Percentiles rank a stretch among this genome's conserved stretches.
These are phyloP conservation scores for Cephus nigrinus DNA, from an alignment of 2,888 invertebrate species.

Conservation along the genomic window DNA sequence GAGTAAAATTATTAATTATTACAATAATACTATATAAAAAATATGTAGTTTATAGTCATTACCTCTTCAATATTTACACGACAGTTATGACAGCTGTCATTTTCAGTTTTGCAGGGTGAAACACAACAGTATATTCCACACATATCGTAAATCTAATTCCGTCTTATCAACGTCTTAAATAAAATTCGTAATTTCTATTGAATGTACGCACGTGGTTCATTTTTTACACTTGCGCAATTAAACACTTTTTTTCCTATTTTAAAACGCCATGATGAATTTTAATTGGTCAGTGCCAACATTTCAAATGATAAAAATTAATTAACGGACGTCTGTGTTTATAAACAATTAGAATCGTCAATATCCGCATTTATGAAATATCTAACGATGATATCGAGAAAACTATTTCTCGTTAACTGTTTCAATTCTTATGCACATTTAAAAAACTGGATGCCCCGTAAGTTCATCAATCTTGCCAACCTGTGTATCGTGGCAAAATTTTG, in stretches of 20 bases:
- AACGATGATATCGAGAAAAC: no score
- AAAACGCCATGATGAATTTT: no score
- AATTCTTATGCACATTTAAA: background rate
- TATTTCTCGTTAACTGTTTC: no score
- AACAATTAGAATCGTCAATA: no score
- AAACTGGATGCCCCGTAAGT: background rate
- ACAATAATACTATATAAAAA: no score
- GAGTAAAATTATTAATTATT: background rate
- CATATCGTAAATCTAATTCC: slow-evolving; percentile 52
- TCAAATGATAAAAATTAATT: no score
- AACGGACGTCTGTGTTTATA: no score
- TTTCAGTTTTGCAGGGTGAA: slow-evolving; percentile 24
- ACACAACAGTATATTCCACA: slow-evolving; percentile 71
- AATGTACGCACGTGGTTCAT: no score
- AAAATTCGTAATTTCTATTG: background rate
- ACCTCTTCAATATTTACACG: background rate
- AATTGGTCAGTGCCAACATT: no score
- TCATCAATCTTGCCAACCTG: background rate
- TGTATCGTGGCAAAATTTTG: background rate
- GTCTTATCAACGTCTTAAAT: background rate
- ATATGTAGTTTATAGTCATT: background rate
- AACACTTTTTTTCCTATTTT: no score
- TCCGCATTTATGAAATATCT: no score
- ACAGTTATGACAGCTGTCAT: background rate
- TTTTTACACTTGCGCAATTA: no score